phyloP scores from a whole-genome alignment of 2,888 invertebrate species.

The Lycia hirtaria region DNA sequence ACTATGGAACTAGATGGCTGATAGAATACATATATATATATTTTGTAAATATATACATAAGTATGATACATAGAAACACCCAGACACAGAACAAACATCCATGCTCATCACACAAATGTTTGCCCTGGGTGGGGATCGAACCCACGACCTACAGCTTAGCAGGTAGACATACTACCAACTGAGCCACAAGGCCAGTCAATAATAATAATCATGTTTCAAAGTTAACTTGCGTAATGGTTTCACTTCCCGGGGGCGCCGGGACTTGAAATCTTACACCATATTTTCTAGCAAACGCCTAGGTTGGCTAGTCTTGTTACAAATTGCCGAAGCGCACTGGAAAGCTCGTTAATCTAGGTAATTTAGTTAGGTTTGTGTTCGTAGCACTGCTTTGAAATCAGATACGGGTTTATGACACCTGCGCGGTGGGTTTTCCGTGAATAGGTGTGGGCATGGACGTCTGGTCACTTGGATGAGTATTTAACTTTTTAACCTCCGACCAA shows the following conservation, averaged over 20 bases:
- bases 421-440: slow-evolving; percentile 4
- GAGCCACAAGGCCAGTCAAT: no score
- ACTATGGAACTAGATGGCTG: no score
- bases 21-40: no score
- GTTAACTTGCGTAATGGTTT: not conserved
- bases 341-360: slow-evolving; percentile 21
- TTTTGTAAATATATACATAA: no score
- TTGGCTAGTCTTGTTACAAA: slow-evolving; percentile 9
- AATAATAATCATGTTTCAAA: no score
- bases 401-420: slow-evolving; percentile 13
- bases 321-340: slow-evolving; percentile 10
- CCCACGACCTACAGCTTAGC: no score
- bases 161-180: no score
- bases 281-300: not conserved
- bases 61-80: no score
- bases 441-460: slow-evolving; percentile 8
- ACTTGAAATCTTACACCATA: slow-evolving; percentile 14
- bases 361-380: slow-evolving; percentile 21
- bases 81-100: no score
- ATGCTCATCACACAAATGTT: no score
- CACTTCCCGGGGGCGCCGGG: not conserved
- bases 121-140: no score
- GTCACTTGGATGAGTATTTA: not conserved
- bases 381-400: slow-evolving; percentile 21
- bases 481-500: no score